These are phyloP conservation scores for Nannobrachium achirus DNA, from an alignment of 2,113 vertebrate genomes.

Conservation along the genomic window DNA sequence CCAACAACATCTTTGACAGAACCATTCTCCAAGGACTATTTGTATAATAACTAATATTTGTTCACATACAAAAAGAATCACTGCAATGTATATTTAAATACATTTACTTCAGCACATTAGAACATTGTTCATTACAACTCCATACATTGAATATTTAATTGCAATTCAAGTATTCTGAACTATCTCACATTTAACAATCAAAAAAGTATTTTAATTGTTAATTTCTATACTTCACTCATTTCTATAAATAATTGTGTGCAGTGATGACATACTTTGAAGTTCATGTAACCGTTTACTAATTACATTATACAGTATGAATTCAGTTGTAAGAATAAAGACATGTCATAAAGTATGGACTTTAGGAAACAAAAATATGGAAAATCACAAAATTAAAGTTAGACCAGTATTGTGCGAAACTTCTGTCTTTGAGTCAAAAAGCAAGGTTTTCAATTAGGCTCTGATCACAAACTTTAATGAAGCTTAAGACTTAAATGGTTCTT, in stretches of 20 bases:
- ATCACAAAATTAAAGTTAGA: not conserved
- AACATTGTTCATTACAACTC: not conserved
- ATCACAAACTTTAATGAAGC: not conserved
- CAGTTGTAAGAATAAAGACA: not conserved
- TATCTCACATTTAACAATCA: not conserved
- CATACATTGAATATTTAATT: not conserved
- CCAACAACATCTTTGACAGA: conserved; percentile 4
- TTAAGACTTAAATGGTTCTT: conserved; percentile 14
- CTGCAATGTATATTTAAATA: conserved; percentile 11
- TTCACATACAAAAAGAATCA: not conserved
- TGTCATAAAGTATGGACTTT: not conserved
- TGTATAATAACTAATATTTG: not conserved
- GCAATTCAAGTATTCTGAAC: not conserved
- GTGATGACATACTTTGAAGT: no score
- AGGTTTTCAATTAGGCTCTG: not conserved
- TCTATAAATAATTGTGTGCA: no score
- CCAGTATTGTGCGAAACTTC: not conserved
- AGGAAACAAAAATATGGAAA: conserved; percentile 2
- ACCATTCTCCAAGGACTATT: not conserved
- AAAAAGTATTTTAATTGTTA: not conserved
- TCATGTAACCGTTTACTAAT: not conserved
- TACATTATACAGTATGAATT: no score
- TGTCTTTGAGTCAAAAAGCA: not conserved
- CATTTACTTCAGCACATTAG: not conserved
- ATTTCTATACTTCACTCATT: no score